Base-by-base conservation (phyloP, 2,888 invertebrate species). In the Sesia apiformis region DNA sequence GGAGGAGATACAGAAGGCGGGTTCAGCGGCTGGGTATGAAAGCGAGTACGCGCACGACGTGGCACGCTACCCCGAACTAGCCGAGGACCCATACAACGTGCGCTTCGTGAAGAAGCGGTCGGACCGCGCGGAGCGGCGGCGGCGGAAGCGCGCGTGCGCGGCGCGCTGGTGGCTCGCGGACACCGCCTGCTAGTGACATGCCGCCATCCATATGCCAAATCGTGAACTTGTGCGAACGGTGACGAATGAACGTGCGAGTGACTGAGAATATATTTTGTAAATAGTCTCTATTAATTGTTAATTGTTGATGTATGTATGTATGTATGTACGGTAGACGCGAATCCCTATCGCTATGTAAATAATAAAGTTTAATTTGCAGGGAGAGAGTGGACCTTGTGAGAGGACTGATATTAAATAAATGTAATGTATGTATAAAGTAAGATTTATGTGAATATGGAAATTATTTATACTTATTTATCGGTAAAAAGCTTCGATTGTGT, bases 31-130 rank as follows among this genome's bases (percentile, higher is more conserved):
- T 43, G 95, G 94, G 67, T 97, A 97, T 85, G 96, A 97, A 70
- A 96, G 96, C 57, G 96, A 97, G 74, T 98, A 97, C 87, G 94
- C 96, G 64, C 97, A 97, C 83, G 96, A 97, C 76, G 95, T 97
- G 41, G 93, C 94, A 66, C 90, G 93, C 58, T 98, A 97, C 87
- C 97, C 98, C 0, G 97, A 98, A 78, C 91, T 98, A 54, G 96
- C 98, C 54, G 98, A 98, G 85, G 98, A 98, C 90, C 98, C 97
- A 4, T 97, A 96, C 90, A 98, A 98, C 87, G 93, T 98, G 60
- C 93, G 95, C 72, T 97, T 97, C 78, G 92, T 95, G 49, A 96
- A 96, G 86, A 95, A 95, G 82, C 93, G 94, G 68, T 90, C 91
- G 40, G 93, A 94, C 61, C 91, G 93, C 64, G 91, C 93, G 58